phyloP scores from a whole-genome alignment of 2,113 vertebrate species.

The Podiceps cristatus region DNA sequence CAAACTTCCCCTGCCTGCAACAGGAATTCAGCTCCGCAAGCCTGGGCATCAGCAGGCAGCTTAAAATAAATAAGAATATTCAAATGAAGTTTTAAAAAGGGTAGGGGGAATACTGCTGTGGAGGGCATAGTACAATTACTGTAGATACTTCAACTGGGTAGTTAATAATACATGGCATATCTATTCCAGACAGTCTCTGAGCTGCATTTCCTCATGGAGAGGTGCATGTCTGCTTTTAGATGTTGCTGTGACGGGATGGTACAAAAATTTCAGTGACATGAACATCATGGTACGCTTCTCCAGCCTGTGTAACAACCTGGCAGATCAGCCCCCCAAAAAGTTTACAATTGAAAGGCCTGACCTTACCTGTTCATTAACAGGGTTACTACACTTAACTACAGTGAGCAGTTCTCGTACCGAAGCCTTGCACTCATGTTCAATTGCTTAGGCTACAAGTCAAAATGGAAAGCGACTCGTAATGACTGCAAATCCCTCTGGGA shows the following conservation, averaged over 20 bases:
- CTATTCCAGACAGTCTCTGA: conserved; percentile 9
- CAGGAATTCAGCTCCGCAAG: not conserved
- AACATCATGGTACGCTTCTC: not conserved
- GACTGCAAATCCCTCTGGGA: conserved; percentile 23
- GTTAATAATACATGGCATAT: not conserved
- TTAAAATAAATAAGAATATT: not conserved
- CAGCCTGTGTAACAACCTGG: not conserved
- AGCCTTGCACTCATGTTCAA: not conserved
- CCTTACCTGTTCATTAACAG: not conserved
- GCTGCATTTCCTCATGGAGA: not conserved
- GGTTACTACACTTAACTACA: not conserved
- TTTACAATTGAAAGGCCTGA: not conserved
- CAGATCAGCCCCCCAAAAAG: not conserved
- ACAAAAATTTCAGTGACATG: not conserved
- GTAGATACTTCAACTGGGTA: not conserved
- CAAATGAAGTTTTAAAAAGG: not conserved
- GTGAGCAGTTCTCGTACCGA: not conserved
- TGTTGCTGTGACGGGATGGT: not conserved
- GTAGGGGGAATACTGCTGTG: not conserved
- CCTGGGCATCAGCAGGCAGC: not conserved
- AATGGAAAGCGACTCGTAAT: not conserved
- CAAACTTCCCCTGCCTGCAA: not conserved
- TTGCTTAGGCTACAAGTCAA: conserved; percentile 10
- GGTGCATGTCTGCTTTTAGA: not conserved
- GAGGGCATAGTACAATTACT: not conserved